Conservation (phyloP, 2,888 invertebrate species). For the Scaptomyza caliginosa region DNA sequence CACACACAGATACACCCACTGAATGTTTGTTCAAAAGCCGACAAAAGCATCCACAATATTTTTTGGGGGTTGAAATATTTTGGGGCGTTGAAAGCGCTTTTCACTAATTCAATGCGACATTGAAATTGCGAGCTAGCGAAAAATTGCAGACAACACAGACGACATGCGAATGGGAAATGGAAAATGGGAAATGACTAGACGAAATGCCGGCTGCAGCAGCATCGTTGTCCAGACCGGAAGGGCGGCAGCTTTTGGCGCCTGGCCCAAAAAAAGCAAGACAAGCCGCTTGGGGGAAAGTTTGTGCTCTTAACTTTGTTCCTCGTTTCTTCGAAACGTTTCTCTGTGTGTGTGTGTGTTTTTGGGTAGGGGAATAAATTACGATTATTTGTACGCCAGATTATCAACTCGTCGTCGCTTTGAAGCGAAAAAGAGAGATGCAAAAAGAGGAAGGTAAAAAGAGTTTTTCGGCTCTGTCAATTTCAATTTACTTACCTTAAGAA, state of each 20-base stretch:
- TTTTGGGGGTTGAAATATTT: constrained; percentile 69
- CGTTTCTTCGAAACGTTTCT: too few relatives aligned
- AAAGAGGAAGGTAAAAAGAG: neutral
- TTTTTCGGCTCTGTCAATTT: constrained; percentile 32
- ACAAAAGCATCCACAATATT: constrained; percentile 39
- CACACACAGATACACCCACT: constrained; percentile 7
- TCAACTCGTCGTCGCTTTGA: constrained; percentile 56
- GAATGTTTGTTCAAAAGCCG: constrained; percentile 39
- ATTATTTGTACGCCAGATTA: constrained; percentile 69
- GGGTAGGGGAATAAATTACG: constrained; percentile 67
- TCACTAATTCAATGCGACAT: constrained; percentile 82
- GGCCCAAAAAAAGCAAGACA: constrained; percentile 27
- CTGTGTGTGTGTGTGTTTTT: neutral
- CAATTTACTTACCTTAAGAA: constrained; percentile 22
- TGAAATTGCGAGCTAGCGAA: constrained; percentile 74
- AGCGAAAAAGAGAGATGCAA: constrained; percentile 4
- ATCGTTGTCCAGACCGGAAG: constrained; percentile 59
- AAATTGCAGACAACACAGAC: constrained; percentile 59
- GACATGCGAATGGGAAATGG: constrained; percentile 9
- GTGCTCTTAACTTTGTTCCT: constrained; percentile 22
- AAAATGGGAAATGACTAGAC: constrained; percentile 58
- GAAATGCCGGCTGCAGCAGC: constrained; percentile 28
- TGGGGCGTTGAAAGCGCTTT: constrained; percentile 78
- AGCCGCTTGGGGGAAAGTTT: constrained; percentile 3
- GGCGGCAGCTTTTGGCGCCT: constrained; percentile 64